A percentile compares a stretch with the other conserved stretches of the same genome.
phyloP scores from a whole-genome alignment of 2,888 invertebrate species.

The Philereme transversata region DNA sequence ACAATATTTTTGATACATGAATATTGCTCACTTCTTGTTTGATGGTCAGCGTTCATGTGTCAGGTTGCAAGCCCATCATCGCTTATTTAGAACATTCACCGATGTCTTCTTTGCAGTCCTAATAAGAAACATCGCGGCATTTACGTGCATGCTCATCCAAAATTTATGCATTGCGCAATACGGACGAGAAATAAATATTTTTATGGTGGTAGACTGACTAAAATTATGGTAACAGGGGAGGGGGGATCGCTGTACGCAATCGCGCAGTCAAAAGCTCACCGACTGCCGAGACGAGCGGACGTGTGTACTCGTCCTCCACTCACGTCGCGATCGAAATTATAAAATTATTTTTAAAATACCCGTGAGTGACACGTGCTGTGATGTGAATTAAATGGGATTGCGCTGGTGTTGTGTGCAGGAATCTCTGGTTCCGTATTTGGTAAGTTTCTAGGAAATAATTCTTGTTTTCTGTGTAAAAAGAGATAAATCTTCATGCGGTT shows the following conservation, averaged over 20 bases:
- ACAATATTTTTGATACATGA: too few species aligned
- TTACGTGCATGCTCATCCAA: slow-evolving; percentile 43
- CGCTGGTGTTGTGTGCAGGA: slow-evolving; percentile 30
- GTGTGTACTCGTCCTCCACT: slow-evolving; percentile 34
- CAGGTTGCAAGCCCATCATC: too few species aligned
- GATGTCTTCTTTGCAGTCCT: too few species aligned
- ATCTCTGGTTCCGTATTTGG: slow-evolving; percentile 33
- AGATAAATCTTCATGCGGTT: slow-evolving; percentile 2
- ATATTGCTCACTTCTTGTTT: too few species aligned
- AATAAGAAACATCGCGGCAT: slow-evolving; percentile 29
- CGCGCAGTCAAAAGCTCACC: slow-evolving; percentile 59
- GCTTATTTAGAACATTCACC: too few species aligned
- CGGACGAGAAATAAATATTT: slow-evolving; percentile 68
- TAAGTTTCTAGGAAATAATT: slow-evolving; percentile 25
- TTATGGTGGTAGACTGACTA: slow-evolving; percentile 64
- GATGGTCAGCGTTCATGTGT: too few species aligned
- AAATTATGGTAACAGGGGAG: slow-evolving; percentile 55
- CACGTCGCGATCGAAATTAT: slow-evolving; percentile 28
- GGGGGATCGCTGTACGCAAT: slow-evolving; percentile 48
- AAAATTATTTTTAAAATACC: slow-evolving; percentile 25
- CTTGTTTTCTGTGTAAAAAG: not conserved
- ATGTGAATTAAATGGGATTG: slow-evolving; percentile 36
- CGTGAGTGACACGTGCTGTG: slow-evolving; percentile 29
- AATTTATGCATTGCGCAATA: slow-evolving; percentile 75
- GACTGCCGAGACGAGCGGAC: slow-evolving; percentile 54